Percentiles rank a stretch among this genome's conserved stretches.
Evolutionary conservation across 2,888 invertebrate genomes (phyloP).

Genomic region (Bugulina stolonifera): DNA sequence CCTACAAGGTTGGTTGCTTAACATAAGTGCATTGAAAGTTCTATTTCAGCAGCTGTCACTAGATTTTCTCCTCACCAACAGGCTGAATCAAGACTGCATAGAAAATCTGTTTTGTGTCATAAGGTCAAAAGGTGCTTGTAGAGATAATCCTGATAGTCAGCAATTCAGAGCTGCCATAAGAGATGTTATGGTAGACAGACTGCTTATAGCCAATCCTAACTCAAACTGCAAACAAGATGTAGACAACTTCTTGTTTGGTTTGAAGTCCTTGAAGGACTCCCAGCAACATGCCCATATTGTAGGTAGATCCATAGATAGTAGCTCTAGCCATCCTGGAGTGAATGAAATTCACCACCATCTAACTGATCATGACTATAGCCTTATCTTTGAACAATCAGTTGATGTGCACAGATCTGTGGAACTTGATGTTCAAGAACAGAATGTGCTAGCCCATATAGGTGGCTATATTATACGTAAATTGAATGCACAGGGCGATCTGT

Average conservation of each 20-base stretch:
- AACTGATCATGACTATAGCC: no score
- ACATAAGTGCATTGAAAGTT: slow-evolving; percentile 13
- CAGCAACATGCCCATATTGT: no score
- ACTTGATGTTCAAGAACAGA: no score
- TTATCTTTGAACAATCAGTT: no score
- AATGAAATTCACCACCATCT: no score
- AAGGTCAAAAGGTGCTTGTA: slow-evolving; percentile 20
- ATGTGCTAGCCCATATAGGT: no score
- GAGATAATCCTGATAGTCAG: slow-evolving; percentile 24
- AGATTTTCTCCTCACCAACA: slow-evolving; percentile 24
- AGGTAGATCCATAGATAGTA: no score
- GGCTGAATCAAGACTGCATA: slow-evolving; percentile 30
- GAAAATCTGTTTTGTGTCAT: slow-evolving; percentile 28
- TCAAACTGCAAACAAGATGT: background rate
- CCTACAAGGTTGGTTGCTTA: slow-evolving; percentile 26
- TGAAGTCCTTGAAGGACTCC: background rate
- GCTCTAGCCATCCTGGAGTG: no score
- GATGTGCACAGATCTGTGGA: no score
- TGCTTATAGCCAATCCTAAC: background rate
- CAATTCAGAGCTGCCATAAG: slow-evolving; percentile 21
- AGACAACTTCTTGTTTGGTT: background rate
- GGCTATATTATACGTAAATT: no score
- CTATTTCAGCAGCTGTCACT: slow-evolving; percentile 26
- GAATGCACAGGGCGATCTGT: no score
- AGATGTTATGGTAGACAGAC: slow-evolving; percentile 1